Evolutionary conservation across 2,888 invertebrate species (phyloP), one percentile per base, ranked within the genome.

Genomic region (Napeogenes sylphis): DNA sequence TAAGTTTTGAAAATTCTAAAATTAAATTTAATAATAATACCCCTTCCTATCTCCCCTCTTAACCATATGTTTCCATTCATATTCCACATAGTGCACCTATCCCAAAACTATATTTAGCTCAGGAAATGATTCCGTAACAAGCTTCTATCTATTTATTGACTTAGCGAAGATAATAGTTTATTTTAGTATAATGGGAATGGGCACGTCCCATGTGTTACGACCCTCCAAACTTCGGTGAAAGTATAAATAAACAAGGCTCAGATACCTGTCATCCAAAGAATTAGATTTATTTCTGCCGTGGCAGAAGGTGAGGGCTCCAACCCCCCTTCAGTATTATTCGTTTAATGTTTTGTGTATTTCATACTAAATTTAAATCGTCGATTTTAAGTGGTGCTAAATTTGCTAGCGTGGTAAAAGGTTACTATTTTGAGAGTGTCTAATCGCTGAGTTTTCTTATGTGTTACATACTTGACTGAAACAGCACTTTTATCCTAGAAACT

Each of bases 181-280:
- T 88, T 88, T 87, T 80, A 72, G 85, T 84, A 78, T 78, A 81
- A 78, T 80, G 76, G 80, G 76, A 78, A 75, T 75, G 77, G 76
- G 77, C 75, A 72, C 75, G 77, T 77, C 76, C 77, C 90, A 86
- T 82, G 84, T 87, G 87, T 81, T 51, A 76, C 82, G 76, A 82
- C 85, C 86, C 86, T 82, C 79, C 77, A 69, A 78, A 74, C 73
- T 75, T 74, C 73, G 83, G 82, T 83, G 83, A 87, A 87, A 86
- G 83, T 89, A 90, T 87, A 90, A 89, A 90, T 90, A 90, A 88
- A 90, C 88, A 85, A 86, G 84, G 80, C 86, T 88, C 90, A 88
- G 90, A 88, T 90, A 89, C 88, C 88, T 89, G 89, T 90, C 90
- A 90, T 88, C 85, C 83, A 73, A 86, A 72, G 87, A 84, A 87